Conservation (phyloP, 1,140 invertebrate species). For the Drosophila pruinosa region DNA sequence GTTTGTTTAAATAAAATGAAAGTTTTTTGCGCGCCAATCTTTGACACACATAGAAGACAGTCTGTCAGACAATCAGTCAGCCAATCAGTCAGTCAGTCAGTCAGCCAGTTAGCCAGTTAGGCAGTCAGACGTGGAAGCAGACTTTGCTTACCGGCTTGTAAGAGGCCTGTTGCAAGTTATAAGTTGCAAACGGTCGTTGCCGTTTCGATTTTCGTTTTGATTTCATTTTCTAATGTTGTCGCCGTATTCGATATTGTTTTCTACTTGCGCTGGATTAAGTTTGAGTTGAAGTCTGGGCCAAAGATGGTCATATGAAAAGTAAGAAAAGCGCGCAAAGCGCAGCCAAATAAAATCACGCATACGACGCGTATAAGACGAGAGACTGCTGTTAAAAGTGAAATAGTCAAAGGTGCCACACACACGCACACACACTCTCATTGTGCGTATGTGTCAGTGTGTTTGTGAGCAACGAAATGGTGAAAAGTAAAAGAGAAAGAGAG, state of each 20-base stretch:
- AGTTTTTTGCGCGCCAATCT: slow-evolving; percentile 75
- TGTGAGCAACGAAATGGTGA: slow-evolving; percentile 35
- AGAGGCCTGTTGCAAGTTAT: neutral
- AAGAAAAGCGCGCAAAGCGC: slow-evolving; percentile 33
- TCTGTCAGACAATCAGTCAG: slow-evolving; percentile 20
- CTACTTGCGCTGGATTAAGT: slow-evolving; percentile 42
- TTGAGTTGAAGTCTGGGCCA: slow-evolving; percentile 16
- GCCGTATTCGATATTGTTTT: slow-evolving; percentile 53
- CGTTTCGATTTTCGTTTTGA: slow-evolving; percentile 66
- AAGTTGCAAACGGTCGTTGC: slow-evolving; percentile 71
- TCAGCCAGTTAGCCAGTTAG: slow-evolving; percentile 36
- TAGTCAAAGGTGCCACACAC: slow-evolving; percentile 34
- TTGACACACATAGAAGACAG: slow-evolving; percentile 72
- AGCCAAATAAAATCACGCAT: slow-evolving; percentile 71
- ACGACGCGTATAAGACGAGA: slow-evolving; percentile 58
- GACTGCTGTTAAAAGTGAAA: slow-evolving; percentile 62
- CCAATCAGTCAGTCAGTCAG: neutral
- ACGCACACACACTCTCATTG: no score
- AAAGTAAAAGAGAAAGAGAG: slow-evolving; percentile 58
- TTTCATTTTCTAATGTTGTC: slow-evolving; percentile 73
- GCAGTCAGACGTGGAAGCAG: slow-evolving; percentile 54
- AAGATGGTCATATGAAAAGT: slow-evolving; percentile 43
- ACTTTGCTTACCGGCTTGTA: slow-evolving; percentile 63
- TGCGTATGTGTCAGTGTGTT: neutral
- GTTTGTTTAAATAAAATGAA: slow-evolving; percentile 80